Percentiles rank a stretch among this genome's conserved stretches.
These are phyloP conservation scores for Chascanopsetta lugubris DNA, from an alignment of 2,113 vertebrate genomes.

Conservation along the genomic window DNA sequence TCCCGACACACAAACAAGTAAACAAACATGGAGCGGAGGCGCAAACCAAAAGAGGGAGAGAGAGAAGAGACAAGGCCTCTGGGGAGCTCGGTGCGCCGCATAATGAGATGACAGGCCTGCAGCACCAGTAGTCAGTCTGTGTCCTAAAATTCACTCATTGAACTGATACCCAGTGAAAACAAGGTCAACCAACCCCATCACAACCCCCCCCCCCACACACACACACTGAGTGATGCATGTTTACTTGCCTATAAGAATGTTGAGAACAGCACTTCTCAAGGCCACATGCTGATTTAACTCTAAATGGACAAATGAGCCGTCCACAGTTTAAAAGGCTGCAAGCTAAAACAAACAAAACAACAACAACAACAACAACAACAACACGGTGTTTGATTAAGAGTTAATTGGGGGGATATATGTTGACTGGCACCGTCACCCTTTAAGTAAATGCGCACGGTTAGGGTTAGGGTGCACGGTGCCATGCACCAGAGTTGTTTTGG, in stretches of 20 bases:
- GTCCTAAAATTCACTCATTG: constrained; percentile 15
- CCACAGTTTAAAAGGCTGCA: constrained; percentile 20
- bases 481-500: no score
- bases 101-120: constrained; percentile 31
- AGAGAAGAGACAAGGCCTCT: constrained; percentile 7
- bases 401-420: constrained; percentile 47
- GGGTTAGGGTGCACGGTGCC: no score
- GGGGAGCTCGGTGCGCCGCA: constrained; percentile 17
- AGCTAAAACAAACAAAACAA: constrained; percentile 30
- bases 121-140: constrained; percentile 16
- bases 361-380: no score
- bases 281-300: constrained; percentile 41
- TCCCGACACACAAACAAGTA: constrained; percentile 26
- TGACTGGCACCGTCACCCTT: constrained; percentile 3
- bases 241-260: constrained; percentile 47
- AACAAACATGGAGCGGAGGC: constrained; percentile 27
- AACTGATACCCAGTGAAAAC: constrained; percentile 32
- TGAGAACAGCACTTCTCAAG: constrained; percentile 24
- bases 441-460: neutral
- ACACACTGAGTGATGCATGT: constrained; percentile 21
- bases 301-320: constrained; percentile 16
- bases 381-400: no score
- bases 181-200: constrained; percentile 18
- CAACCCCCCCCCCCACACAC: constrained; percentile 24
- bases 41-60: constrained; percentile 17